These are phyloP conservation scores for Toxonevra muliebris DNA, from an alignment of 2,888 invertebrate species.

Conservation along the genomic window DNA sequence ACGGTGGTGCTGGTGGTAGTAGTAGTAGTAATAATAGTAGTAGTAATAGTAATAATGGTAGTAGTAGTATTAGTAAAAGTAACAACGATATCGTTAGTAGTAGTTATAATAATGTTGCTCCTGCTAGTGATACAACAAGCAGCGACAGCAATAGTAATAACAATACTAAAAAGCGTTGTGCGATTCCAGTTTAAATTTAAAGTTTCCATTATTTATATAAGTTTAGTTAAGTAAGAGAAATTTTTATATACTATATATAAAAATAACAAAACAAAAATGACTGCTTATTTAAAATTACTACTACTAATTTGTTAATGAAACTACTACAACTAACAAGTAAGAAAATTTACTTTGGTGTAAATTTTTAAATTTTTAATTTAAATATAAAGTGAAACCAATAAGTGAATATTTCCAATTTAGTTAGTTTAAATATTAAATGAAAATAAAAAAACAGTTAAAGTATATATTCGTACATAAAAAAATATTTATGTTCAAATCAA, in stretches of 20 bases:
- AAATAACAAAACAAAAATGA: neutral
- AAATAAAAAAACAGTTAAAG: too few species aligned
- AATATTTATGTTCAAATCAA: too few species aligned
- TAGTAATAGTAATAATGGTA: slow-evolving; percentile 3
- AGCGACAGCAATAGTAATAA: slow-evolving; percentile 30
- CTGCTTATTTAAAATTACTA: too few species aligned
- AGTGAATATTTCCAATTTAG: too few species aligned
- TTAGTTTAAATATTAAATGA: too few species aligned
- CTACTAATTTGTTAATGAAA: too few species aligned
- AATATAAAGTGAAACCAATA: too few species aligned
- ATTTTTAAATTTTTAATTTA: too few species aligned
- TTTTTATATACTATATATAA: too few species aligned
- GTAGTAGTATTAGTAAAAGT: neutral
- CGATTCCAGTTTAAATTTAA: slow-evolving; percentile 56
- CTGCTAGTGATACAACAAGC: slow-evolving; percentile 21
- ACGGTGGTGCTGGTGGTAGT: neutral
- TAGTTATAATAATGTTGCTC: slow-evolving; percentile 6
- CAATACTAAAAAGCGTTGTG: slow-evolving; percentile 55
- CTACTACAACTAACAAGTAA: too few species aligned
- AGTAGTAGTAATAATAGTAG: slow-evolving; percentile 1
- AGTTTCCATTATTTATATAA: slow-evolving; percentile 3
- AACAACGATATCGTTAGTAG: slow-evolving; percentile 20
- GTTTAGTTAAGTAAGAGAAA: neutral
- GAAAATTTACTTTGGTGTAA: too few species aligned
- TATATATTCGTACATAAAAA: too few species aligned